phyloP scores from a whole-genome alignment of 2,797 vertebrate genomes.

The Garrulus glandarius region DNA sequence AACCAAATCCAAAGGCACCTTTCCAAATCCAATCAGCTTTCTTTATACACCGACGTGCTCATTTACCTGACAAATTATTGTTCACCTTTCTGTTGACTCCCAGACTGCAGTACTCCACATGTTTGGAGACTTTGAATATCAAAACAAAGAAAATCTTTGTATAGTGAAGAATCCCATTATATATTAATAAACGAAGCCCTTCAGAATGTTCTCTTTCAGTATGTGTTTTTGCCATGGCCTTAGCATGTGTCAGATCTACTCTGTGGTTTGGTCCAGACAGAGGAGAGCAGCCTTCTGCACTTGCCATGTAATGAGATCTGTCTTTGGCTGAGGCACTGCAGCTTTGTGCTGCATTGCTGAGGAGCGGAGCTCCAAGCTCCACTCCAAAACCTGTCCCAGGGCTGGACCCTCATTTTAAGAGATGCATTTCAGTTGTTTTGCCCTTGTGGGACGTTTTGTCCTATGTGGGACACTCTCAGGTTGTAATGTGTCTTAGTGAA shows the following conservation, averaged over 20 bases:
- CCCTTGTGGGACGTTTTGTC: not conserved
- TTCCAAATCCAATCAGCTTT: constrained; percentile 36
- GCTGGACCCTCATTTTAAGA: not conserved
- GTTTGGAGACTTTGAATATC: not conserved
- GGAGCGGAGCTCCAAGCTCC: not conserved
- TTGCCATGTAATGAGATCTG: not conserved
- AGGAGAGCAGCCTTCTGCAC: not conserved
- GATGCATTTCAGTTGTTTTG: not conserved
- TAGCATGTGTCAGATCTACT: not conserved
- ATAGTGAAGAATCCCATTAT: not conserved
- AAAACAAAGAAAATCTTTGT: not conserved
- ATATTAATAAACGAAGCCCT: not conserved
- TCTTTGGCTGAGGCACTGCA: not conserved
- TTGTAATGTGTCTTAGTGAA: not conserved
- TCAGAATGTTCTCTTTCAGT: not conserved
- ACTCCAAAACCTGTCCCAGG: not conserved
- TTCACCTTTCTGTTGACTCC: constrained; percentile 5
- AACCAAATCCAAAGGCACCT: constrained; percentile 22
- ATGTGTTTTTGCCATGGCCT: fast-evolving
- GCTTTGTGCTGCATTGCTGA: not conserved
- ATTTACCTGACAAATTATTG: constrained; percentile 44
- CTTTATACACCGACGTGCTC: fast-evolving
- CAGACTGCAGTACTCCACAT: not conserved
- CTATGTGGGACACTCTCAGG: not conserved
- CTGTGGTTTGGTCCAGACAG: not conserved